A percentile compares a stretch with the other conserved stretches of the same genome.
phyloP scores from a whole-genome alignment of 2,113 vertebrate species.

The Rhinolophus ferrumequinum region DNA sequence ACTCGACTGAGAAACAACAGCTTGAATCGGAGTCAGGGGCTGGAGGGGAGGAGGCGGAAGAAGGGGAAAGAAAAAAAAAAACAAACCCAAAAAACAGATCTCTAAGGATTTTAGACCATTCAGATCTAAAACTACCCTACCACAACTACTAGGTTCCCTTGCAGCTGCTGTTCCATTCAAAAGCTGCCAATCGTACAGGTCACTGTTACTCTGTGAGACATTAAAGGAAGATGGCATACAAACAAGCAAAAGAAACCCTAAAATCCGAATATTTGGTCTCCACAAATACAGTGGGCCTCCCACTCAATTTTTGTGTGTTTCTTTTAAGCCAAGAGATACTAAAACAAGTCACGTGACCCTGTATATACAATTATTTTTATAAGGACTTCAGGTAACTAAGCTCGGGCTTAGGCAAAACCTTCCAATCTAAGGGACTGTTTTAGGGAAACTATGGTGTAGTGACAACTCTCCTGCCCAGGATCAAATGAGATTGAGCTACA shows the following conservation, averaged over 20 bases:
- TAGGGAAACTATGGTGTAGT: neutral
- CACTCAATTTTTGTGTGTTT: neutral
- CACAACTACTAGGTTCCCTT: neutral
- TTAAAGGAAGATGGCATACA: neutral
- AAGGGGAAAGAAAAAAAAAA: too few relatives aligned
- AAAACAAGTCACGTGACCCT: neutral
- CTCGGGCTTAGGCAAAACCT: neutral
- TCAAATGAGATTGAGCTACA: neutral
- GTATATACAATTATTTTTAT: neutral
- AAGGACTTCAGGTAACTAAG: neutral
- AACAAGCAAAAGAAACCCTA: neutral
- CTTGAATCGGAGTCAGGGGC: too few relatives aligned
- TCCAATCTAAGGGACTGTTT: neutral
- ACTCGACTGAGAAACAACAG: too few relatives aligned
- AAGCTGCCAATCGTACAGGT: neutral
- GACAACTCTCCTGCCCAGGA: neutral
- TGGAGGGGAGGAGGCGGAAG: too few relatives aligned
- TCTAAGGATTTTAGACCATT: neutral
- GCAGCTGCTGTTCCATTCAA: neutral
- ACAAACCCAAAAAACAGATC: neutral
- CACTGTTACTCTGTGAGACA: neutral
- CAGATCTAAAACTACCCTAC: neutral
- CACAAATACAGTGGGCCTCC: neutral
- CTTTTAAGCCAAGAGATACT: neutral
- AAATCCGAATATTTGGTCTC: neutral